These are phyloP conservation scores for Rhipidura dahli DNA, from an alignment of 2,113 vertebrate species.

Conservation along the genomic window DNA sequence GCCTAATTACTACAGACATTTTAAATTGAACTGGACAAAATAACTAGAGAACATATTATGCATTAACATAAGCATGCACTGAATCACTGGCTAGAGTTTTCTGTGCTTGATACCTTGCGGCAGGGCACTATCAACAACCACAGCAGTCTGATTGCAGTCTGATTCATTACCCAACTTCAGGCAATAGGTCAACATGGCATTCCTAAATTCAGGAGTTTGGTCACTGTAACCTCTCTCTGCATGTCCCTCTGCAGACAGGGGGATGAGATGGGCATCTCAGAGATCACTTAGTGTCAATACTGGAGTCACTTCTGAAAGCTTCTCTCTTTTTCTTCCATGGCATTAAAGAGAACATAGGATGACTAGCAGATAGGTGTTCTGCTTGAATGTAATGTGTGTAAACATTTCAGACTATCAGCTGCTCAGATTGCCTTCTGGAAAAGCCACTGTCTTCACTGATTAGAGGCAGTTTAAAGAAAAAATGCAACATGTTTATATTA, in stretches of 20 bases:
- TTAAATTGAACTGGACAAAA: slow-evolving; percentile 41
- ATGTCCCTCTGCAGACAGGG: background rate
- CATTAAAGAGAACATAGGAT: background rate
- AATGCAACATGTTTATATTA: background rate
- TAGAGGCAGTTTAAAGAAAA: background rate
- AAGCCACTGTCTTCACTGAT: slow-evolving; percentile 10
- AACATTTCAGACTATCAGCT: slow-evolving; percentile 12
- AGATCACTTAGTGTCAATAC: background rate
- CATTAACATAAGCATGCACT: background rate
- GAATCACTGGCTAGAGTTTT: background rate
- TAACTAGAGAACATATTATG: background rate
- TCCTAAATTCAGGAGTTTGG: background rate
- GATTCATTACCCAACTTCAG: background rate
- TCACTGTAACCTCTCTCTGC: background rate
- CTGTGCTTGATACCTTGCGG: background rate
- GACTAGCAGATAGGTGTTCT: slow-evolving; percentile 14
- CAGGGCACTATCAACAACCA: background rate
- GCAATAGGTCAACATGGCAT: background rate
- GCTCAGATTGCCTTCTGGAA: slow-evolving; percentile 17
- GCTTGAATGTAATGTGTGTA: background rate
- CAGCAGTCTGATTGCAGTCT: background rate
- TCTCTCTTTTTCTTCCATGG: background rate
- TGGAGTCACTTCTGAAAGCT: background rate
- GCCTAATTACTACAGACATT: slow-evolving; percentile 37
- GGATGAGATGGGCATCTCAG: background rate